These are phyloP conservation scores for Bos taurus DNA, from an alignment of 2,113 vertebrate genomes.

Conservation along the genomic window DNA sequence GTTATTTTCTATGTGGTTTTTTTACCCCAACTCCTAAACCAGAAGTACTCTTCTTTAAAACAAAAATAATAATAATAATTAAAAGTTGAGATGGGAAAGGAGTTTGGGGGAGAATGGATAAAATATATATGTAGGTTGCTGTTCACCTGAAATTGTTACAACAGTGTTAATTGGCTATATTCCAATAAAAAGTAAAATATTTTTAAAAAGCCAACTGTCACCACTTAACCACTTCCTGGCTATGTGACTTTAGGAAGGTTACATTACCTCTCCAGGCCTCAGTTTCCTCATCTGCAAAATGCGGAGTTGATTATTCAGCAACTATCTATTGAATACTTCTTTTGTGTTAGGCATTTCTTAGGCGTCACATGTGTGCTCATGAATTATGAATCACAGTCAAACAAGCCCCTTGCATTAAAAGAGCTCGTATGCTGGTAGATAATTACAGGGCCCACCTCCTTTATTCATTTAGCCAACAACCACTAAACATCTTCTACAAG, in stretches of 20 bases:
- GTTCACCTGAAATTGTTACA: neutral
- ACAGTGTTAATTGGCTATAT: neutral
- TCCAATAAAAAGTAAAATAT: neutral
- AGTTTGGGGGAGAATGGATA: neutral
- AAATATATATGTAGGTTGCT: neutral
- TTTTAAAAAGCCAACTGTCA: neutral
- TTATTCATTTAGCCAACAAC: neutral
- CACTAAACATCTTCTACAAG: neutral
- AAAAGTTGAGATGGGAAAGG: neutral
- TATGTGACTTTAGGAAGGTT: neutral
- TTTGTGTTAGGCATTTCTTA: neutral
- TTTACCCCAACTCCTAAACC: neutral
- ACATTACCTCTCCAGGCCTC: neutral
- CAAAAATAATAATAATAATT: neutral
- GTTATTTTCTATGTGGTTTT: neutral
- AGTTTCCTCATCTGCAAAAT: neutral
- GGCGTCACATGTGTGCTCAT: neutral
- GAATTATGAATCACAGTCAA: neutral
- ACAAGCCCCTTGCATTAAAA: neutral
- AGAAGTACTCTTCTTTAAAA: neutral
- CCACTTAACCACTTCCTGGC: neutral
- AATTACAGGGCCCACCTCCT: neutral
- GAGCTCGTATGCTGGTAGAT: no score
- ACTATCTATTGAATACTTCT: neutral
- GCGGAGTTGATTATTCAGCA: neutral